Evolutionary conservation across 2,797 vertebrate genomes (phyloP).

Genomic region (Micropoecilia bifurca): DNA sequence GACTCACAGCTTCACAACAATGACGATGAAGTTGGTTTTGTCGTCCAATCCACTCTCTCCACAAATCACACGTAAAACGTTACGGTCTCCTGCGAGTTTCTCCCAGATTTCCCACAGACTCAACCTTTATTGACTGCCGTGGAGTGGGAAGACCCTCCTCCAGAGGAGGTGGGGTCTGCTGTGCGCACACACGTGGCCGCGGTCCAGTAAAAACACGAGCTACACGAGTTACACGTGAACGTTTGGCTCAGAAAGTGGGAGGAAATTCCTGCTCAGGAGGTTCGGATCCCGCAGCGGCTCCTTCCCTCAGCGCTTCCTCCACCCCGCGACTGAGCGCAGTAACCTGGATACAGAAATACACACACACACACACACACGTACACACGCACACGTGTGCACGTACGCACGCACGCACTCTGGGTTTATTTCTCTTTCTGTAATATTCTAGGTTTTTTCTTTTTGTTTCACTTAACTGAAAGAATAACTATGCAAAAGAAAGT

Average conservation of each 20-base stretch:
- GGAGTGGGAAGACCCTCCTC: conserved; percentile 20
- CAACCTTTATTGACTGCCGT: conserved; percentile 44
- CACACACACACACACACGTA: not conserved
- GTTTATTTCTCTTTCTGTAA: not conserved
- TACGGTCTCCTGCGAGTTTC: not conserved
- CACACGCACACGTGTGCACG: not conserved
- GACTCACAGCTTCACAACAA: not conserved
- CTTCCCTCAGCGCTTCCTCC: not conserved
- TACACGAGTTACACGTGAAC: conserved; percentile 58
- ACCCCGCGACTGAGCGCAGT: conserved; percentile 17
- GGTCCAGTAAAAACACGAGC: conserved; percentile 55
- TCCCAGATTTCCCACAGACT: conserved; percentile 26
- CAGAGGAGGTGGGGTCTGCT: conserved; percentile 38
- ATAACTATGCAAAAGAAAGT: not conserved
- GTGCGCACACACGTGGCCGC: conserved; percentile 52
- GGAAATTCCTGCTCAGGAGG: conserved; percentile 42
- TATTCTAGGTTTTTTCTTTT: not conserved
- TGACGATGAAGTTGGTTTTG: not conserved
- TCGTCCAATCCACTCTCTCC: not conserved
- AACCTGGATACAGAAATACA: not conserved
- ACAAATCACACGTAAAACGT: not conserved
- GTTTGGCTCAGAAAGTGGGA: conserved; percentile 4
- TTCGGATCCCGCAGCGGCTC: not conserved
- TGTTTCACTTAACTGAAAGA: not conserved
- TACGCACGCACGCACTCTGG: not conserved